phyloP scores from a whole-genome alignment of 2,113 vertebrate genomes.

The Siniperca knerii region DNA sequence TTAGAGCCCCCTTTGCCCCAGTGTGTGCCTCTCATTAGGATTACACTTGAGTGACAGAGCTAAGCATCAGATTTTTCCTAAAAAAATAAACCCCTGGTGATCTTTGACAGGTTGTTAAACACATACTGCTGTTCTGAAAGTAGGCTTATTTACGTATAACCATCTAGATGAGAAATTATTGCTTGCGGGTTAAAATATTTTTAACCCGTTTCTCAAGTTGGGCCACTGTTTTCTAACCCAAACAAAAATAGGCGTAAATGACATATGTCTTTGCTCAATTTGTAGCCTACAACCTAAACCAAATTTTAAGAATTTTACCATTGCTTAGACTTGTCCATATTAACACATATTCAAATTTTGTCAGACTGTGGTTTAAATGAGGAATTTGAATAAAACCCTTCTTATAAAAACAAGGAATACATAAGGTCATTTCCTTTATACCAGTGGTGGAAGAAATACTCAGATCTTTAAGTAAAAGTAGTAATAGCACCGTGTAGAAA shows the following conservation, averaged over 20 bases:
- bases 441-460: too few relatives aligned
- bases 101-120: background rate
- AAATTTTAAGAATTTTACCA: background rate
- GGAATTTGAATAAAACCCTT: background rate
- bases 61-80: background rate
- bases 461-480: too few relatives aligned
- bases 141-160: too few relatives aligned
- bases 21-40: background rate
- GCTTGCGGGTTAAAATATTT: background rate
- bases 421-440: too few relatives aligned
- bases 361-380: background rate
- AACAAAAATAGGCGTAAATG: background rate
- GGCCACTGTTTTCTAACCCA: background rate
- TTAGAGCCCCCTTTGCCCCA: too few relatives aligned
- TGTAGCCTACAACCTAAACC: background rate
- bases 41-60: too few relatives aligned
- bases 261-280: background rate
- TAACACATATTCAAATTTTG: background rate
- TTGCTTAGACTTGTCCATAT: background rate
- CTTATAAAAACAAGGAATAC: background rate
- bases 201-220: background rate
- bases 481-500: too few relatives aligned
- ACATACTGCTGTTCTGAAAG: background rate
- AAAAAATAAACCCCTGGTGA: background rate
- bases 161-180: too few relatives aligned